Conservation (phyloP, 2,797 vertebrate species). For the Leuciscus waleckii region DNA sequence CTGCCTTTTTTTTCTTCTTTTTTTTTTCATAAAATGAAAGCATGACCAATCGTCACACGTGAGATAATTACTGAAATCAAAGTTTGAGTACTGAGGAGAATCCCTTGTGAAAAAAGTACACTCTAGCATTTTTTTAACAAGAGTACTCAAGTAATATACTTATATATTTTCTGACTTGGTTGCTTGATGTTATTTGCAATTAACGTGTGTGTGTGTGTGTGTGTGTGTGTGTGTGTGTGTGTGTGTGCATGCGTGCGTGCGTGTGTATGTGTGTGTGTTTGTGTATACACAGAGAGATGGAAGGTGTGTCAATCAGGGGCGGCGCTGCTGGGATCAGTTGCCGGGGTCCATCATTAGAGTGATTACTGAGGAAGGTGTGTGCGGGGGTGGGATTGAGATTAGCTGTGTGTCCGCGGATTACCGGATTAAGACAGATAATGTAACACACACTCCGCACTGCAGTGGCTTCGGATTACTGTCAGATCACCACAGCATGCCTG, state of each 20-base stretch:
- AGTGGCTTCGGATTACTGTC: constrained; percentile 77
- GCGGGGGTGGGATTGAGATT: constrained; percentile 82
- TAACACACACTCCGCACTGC: constrained; percentile 78
- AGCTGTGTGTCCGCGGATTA: constrained; percentile 76
- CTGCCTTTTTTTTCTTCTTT: background rate
- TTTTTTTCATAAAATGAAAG: background rate
- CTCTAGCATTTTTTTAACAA: background rate
- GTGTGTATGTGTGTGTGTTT: background rate
- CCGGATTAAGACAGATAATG: constrained; percentile 79
- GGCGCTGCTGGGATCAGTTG: constrained; percentile 70
- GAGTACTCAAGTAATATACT: background rate
- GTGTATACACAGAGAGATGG: constrained; percentile 55
- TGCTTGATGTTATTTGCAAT: background rate
- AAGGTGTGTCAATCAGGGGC: constrained; percentile 47
- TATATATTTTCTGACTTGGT: no score
- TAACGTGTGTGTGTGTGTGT: constrained; percentile 42
- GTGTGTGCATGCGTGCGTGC: no score
- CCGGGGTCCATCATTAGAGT: constrained; percentile 79
- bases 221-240: constrained; percentile 1
- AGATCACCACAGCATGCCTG: constrained; percentile 79
- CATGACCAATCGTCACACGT: background rate
- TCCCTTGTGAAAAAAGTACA: background rate
- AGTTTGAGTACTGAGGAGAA: background rate
- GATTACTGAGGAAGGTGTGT: constrained; percentile 81
- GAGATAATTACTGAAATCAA: background rate